Evolutionary conservation across 2,888 invertebrate species (phyloP).

Genomic region (Callyntrura sp.): DNA sequence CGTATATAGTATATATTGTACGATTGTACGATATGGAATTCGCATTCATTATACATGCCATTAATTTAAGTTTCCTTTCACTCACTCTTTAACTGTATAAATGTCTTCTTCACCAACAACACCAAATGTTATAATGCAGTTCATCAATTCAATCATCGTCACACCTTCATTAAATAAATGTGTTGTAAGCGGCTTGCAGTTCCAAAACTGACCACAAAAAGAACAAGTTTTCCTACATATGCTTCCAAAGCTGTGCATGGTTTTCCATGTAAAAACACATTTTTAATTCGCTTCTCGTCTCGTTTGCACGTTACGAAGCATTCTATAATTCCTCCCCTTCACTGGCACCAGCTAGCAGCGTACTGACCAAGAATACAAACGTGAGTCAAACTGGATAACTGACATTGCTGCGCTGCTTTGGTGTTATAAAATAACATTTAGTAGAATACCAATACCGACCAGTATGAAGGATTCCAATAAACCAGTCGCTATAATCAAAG

Average conservation of each 20-base stretch:
- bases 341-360: not conserved
- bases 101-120: not conserved
- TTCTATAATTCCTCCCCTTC: not conserved
- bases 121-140: not conserved
- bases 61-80: not conserved
- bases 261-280: too few relatives aligned
- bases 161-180: too few relatives aligned
- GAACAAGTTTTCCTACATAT: conserved; percentile 19
- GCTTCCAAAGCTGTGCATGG: not conserved
- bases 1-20: too few relatives aligned
- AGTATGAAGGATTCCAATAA: too few relatives aligned
- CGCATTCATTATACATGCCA: not conserved
- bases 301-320: not conserved
- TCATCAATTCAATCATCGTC: not conserved
- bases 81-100: not conserved
- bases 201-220: conserved; percentile 35
- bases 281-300: not conserved
- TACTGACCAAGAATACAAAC: too few relatives aligned
- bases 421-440: too few relatives aligned
- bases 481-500: too few relatives aligned
- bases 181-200: too few relatives aligned
- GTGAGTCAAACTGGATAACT: not conserved
- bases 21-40: too few relatives aligned
- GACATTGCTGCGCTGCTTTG: too few relatives aligned
- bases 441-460: too few relatives aligned